Evolutionary conservation across 2,888 invertebrate genomes (phyloP).

Genomic region (Tenthredo mesomela): DNA sequence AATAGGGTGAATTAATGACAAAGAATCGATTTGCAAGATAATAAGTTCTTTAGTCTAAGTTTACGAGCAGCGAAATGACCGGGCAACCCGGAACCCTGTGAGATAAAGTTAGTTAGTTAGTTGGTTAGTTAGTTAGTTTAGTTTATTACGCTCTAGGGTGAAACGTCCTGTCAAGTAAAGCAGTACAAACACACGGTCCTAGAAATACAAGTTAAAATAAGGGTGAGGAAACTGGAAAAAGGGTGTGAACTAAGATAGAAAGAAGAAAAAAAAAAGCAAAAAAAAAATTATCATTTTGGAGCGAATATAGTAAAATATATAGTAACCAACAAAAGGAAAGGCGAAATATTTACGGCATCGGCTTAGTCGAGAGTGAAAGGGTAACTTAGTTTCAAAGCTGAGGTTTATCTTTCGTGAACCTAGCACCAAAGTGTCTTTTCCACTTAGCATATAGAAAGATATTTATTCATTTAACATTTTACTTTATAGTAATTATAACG

Average conservation of each 20-base stretch:
- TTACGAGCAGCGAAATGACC: not conserved
- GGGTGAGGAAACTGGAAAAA: not conserved
- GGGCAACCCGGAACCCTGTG: not conserved
- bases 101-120: not conserved
- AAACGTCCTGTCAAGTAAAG: not conserved
- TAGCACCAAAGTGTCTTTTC: not conserved
- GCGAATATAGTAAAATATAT: not conserved
- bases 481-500: not conserved
- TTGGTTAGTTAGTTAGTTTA: not conserved
- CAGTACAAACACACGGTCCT: not conserved
- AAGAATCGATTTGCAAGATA: not conserved
- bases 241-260: not conserved
- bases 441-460: not conserved
- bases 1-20: not conserved
- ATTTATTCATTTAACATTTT: not conserved
- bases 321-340: not conserved
- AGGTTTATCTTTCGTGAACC: not conserved
- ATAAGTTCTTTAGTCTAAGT: not conserved
- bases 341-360: not conserved
- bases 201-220: not conserved
- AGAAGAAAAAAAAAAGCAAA: not conserved
- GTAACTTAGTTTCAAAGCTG: conserved; percentile 6
- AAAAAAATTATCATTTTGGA: not conserved
- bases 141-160: not conserved
- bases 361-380: not conserved